These are phyloP conservation scores for Eubasilissa regina DNA, from an alignment of 1,140 invertebrate genomes.

Conservation along the genomic window DNA sequence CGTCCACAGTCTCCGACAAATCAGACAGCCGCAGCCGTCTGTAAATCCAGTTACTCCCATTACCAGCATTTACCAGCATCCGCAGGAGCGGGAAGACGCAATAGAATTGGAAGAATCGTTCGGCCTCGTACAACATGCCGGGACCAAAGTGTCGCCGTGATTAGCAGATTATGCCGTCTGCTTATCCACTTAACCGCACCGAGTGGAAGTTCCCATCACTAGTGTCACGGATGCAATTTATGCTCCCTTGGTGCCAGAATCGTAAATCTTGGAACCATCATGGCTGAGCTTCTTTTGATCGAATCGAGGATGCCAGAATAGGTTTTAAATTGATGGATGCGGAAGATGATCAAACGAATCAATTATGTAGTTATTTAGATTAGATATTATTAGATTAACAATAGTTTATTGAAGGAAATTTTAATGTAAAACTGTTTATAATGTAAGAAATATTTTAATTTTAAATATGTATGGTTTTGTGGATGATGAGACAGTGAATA, in stretches of 20 bases:
- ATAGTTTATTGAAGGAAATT: too few species aligned
- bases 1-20: too few species aligned
- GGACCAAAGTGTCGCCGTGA: conserved; percentile 51
- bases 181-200: conserved; percentile 56
- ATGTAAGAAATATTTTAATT: too few species aligned
- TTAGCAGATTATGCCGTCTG: conserved; percentile 57
- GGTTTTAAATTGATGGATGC: not conserved
- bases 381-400: too few species aligned
- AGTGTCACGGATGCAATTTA: conserved; percentile 42
- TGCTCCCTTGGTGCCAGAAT: conserved; percentile 17
- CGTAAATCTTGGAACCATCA: conserved; percentile 21
- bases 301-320: conserved; percentile 13
- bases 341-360: too few species aligned
- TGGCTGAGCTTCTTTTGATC: conserved; percentile 7
- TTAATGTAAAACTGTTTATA: too few species aligned
- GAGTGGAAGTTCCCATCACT: conserved; percentile 54
- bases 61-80: not conserved
- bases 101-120: conserved; percentile 57
- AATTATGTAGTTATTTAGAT: too few species aligned
- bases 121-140: conserved; percentile 45
- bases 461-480: too few species aligned
- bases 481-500: too few species aligned
- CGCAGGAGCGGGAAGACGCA: conserved; percentile 55
- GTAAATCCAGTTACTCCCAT: conserved; percentile 27
- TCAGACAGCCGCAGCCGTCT: too few species aligned